A percentile compares a stretch with the other conserved stretches of the same genome.
Evolutionary conservation across 2,113 vertebrate genomes (phyloP).

Genomic region (Barnardius zonarius): DNA sequence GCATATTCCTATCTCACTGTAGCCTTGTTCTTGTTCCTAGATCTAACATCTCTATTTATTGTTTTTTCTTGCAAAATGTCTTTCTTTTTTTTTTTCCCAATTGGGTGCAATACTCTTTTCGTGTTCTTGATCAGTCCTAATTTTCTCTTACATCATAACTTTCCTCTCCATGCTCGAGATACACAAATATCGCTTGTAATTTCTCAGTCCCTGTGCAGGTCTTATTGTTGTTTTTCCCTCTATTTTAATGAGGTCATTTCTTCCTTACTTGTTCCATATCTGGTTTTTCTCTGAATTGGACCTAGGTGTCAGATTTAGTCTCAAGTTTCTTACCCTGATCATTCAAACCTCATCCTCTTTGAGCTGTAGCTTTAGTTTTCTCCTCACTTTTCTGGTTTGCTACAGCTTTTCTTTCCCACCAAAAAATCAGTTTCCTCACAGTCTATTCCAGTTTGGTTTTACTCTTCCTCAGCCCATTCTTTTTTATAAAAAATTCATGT

Average conservation of each 20-base stretch:
- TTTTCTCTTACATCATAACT: background rate
- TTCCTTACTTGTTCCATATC: background rate
- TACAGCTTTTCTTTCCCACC: background rate
- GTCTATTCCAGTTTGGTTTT: background rate
- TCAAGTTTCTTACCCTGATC: background rate
- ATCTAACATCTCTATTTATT: background rate
- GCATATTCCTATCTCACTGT: background rate
- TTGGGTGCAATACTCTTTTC: background rate
- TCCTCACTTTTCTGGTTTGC: background rate
- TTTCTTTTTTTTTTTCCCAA: background rate
- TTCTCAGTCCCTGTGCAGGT: background rate
- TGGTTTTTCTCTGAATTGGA: background rate
- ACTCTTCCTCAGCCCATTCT: background rate
- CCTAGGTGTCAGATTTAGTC: background rate
- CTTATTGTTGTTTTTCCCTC: background rate
- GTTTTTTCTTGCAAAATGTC: background rate
- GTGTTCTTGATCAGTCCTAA: background rate
- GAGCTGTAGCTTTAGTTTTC: background rate
- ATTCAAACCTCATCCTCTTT: background rate
- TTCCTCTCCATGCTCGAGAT: background rate
- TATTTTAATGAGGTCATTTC: background rate
- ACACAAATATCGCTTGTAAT: background rate
- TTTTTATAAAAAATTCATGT: background rate
- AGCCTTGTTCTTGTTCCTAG: background rate
- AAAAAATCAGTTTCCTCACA: background rate